phyloP scores from a whole-genome alignment of 2,113 vertebrate species.

The Mus spicilegus region DNA sequence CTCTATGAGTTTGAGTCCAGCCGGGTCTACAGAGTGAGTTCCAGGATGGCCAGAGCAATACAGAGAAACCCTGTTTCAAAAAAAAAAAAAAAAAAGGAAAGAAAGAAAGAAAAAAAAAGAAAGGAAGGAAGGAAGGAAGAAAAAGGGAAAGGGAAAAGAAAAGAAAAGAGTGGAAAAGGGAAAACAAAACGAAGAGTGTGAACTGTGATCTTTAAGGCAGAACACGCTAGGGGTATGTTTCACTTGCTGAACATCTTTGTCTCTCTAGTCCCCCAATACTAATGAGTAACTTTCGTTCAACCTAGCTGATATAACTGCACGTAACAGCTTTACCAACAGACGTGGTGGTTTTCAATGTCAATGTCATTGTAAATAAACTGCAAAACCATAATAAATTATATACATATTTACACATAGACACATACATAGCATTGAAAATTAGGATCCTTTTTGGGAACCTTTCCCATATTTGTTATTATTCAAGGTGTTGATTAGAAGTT shows the following conservation, averaged over 20 bases:
- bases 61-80: not conserved
- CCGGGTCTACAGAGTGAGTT: not conserved
- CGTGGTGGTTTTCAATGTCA: not conserved
- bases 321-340: not conserved
- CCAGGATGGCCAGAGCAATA: not conserved
- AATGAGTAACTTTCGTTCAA: not conserved
- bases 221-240: not conserved
- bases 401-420: not conserved
- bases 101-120: fast-evolving
- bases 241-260: not conserved
- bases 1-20: not conserved
- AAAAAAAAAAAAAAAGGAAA: fast-evolving
- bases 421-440: not conserved
- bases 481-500: not conserved
- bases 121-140: too few species aligned
- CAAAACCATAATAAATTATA: not conserved
- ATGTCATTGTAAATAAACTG: not conserved
- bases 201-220: not conserved
- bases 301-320: not conserved
- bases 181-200: not conserved
- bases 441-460: not conserved
- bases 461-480: not conserved
- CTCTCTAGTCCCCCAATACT: not conserved
- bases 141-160: fast-evolving
- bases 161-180: too few species aligned